A percentile compares a stretch with the other conserved stretches of the same genome.
Evolutionary conservation across 2,797 vertebrate species (phyloP).

Genomic region (Enoplosus armatus): DNA sequence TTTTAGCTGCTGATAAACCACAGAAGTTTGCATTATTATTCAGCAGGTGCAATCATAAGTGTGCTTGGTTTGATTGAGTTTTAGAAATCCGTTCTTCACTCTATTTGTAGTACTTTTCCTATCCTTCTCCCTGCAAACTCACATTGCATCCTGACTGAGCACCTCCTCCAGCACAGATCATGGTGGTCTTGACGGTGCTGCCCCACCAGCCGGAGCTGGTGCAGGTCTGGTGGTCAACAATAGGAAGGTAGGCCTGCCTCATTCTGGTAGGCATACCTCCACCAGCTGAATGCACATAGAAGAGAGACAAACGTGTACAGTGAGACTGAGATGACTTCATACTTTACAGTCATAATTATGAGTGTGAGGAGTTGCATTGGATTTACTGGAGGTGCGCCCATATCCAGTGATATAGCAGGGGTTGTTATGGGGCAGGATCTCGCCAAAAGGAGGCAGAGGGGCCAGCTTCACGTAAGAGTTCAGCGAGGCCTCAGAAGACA

Average conservation of each 20-base stretch:
- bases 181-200: conserved; percentile 75
- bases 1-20: too few species aligned
- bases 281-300: conserved; percentile 63
- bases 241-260: conserved; percentile 81
- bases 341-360: not conserved
- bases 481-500: conserved; percentile 67
- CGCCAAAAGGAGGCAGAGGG: conserved; percentile 69
- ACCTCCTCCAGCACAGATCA: conserved; percentile 86
- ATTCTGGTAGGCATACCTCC: conserved; percentile 76
- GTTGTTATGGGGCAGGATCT: conserved; percentile 78
- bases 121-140: too few species aligned
- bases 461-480: conserved; percentile 78
- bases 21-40: not conserved
- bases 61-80: not conserved
- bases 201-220: conserved; percentile 83
- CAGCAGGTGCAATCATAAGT: not conserved
- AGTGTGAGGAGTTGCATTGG: not conserved
- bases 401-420: conserved; percentile 87
- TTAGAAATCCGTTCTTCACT: not conserved
- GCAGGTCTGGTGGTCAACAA: conserved; percentile 78
- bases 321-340: not conserved
- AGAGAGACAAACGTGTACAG: not conserved
- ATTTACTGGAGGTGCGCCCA: conserved; percentile 85
- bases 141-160: conserved; percentile 82
- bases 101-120: not conserved